Conservation (phyloP, 2,797 vertebrate genomes). For the Hydrocynus forskahlii region DNA sequence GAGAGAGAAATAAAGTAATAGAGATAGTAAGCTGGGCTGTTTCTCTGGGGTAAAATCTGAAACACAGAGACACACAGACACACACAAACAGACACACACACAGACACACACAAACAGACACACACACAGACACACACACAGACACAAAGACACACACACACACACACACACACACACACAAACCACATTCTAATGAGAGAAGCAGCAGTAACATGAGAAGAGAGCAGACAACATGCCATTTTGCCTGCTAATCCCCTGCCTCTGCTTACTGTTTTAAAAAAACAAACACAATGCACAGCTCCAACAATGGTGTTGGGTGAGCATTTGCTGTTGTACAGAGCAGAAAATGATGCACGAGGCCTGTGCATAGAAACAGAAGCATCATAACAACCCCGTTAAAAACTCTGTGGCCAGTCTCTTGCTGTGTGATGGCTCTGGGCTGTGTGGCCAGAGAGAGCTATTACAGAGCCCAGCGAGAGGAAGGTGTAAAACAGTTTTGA, state of each 20-base stretch:
- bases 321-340: constrained; percentile 5
- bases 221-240: not conserved
- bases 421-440: constrained; percentile 30
- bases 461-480: constrained; percentile 40
- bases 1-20: not conserved
- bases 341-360: not conserved
- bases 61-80: not conserved
- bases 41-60: too few relatives aligned
- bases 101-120: too few relatives aligned
- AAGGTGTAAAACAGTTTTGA: constrained; percentile 54
- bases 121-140: too few relatives aligned
- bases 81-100: too few relatives aligned
- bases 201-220: constrained; percentile 21
- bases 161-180: not conserved
- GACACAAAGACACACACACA: too few relatives aligned
- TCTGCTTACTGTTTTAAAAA: constrained; percentile 32
- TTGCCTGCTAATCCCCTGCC: constrained; percentile 23
- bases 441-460: constrained; percentile 43
- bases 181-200: constrained; percentile 14
- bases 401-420: not conserved
- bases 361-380: not conserved
- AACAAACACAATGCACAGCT: constrained; percentile 18
- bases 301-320: not conserved
- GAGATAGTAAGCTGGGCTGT: constrained; percentile 10
- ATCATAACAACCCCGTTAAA: not conserved